phyloP scores from a whole-genome alignment of 2,888 invertebrate genomes.

The Nomada lathburiana region DNA sequence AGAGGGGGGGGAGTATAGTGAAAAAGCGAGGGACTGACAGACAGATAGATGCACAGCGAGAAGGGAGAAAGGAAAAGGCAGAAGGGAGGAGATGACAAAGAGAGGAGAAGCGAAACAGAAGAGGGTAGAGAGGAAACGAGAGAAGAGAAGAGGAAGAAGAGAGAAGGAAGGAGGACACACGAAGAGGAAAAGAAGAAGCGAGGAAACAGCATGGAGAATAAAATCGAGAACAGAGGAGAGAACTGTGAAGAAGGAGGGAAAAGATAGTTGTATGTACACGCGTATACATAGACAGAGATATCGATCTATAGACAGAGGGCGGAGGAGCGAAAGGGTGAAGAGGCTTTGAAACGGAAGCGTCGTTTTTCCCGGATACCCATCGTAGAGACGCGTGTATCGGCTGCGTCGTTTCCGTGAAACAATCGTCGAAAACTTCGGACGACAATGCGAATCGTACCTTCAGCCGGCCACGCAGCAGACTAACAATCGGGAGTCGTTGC shows the following conservation, averaged over 20 bases:
- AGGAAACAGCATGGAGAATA: too few species aligned
- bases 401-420: slow-evolving; percentile 56
- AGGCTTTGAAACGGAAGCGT: slow-evolving; percentile 52
- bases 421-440: slow-evolving; percentile 58
- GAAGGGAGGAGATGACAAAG: not conserved
- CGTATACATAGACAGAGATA: too few species aligned
- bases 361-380: slow-evolving; percentile 38
- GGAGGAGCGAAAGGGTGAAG: not conserved
- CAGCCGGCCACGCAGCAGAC: slow-evolving; percentile 32
- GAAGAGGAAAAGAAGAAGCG: not conserved
- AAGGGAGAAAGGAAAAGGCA: not conserved
- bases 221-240: too few species aligned
- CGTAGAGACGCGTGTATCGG: slow-evolving; percentile 37
- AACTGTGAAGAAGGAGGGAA: too few species aligned
- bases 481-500: slow-evolving; percentile 44
- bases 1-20: too few species aligned
- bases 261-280: too few species aligned
- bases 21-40: too few species aligned
- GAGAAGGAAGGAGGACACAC: not conserved
- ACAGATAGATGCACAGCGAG: not conserved
- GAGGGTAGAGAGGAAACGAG: not conserved
- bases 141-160: not conserved
- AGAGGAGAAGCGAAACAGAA: not conserved
- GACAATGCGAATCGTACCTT: slow-evolving; percentile 56
- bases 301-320: not conserved